These are phyloP conservation scores for Falcaria lacertinaria DNA, from an alignment of 2,888 invertebrate genomes.

Conservation along the genomic window DNA sequence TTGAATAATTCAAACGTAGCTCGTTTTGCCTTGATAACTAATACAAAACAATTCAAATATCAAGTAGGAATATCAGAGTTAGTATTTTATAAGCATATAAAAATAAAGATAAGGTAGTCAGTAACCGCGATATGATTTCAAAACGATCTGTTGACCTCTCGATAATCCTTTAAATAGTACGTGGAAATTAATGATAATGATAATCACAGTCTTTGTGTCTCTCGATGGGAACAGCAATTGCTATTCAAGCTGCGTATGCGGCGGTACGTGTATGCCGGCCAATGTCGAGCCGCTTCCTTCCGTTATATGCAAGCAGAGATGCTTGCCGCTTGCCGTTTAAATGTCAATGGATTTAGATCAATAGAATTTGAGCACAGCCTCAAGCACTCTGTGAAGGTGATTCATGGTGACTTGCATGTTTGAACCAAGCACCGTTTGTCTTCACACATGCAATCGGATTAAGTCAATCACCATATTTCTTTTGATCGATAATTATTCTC, in stretches of 20 bases:
- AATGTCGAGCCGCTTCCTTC: constrained; percentile 58
- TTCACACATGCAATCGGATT: background rate
- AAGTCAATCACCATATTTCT: background rate
- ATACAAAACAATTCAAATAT: no score
- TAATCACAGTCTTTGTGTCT: constrained; percentile 16
- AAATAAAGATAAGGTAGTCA: no score
- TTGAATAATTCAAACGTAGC: no score
- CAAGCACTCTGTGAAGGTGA: constrained; percentile 2
- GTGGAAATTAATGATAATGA: background rate
- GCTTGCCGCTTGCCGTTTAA: constrained; percentile 22
- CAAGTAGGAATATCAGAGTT: no score
- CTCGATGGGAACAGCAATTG: constrained; percentile 25
- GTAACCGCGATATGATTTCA: no score
- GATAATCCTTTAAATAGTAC: background rate
- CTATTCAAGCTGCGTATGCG: constrained; percentile 32
- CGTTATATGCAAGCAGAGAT: constrained; percentile 52
- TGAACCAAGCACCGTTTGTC: background rate
- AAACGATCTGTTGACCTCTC: background rate
- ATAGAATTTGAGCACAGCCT: constrained; percentile 31
- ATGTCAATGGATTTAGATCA: constrained; percentile 41
- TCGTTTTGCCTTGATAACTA: no score
- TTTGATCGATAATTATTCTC: background rate
- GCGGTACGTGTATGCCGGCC: constrained; percentile 32
- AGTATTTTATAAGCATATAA: no score
- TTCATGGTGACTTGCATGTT: background rate